Conservation (phyloP, 2,888 invertebrate genomes). For the Agapostemon virescens region DNA sequence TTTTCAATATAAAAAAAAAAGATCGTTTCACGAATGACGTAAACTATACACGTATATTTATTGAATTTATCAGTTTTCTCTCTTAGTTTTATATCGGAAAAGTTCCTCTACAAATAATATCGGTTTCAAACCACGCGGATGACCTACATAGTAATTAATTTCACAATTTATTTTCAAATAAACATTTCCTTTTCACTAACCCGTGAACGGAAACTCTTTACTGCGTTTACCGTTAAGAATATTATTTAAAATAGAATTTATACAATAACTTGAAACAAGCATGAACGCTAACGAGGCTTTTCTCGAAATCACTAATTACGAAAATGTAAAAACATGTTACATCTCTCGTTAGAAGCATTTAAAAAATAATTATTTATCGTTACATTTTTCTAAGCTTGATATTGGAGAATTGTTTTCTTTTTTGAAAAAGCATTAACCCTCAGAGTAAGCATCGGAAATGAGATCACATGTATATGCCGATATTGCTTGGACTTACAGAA, state of each 20-base stretch:
- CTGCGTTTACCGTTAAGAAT: neutral
- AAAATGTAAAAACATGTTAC: neutral
- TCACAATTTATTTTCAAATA: neutral
- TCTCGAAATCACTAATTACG: neutral
- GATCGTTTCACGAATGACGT: neutral
- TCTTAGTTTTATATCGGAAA: neutral
- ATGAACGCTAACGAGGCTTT: neutral
- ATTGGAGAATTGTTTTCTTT: neutral
- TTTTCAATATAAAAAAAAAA: neutral
- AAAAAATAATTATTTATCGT: neutral
- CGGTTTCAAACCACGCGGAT: neutral
- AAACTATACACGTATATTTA: neutral
- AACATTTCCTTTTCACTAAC: neutral
- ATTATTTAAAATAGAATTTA: neutral
- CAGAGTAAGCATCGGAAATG: neutral
- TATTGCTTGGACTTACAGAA: too few relatives aligned
- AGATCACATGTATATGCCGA: neutral
- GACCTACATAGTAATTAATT: conserved; percentile 5
- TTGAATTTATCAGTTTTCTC: neutral
- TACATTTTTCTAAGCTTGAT: neutral
- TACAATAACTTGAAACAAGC: neutral
- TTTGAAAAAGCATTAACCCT: neutral
- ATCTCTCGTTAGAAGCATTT: neutral
- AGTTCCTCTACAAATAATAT: neutral
- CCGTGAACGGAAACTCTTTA: neutral